Evolutionary conservation across 2,888 invertebrate species (phyloP).

Genomic region (Eulithis testata): DNA sequence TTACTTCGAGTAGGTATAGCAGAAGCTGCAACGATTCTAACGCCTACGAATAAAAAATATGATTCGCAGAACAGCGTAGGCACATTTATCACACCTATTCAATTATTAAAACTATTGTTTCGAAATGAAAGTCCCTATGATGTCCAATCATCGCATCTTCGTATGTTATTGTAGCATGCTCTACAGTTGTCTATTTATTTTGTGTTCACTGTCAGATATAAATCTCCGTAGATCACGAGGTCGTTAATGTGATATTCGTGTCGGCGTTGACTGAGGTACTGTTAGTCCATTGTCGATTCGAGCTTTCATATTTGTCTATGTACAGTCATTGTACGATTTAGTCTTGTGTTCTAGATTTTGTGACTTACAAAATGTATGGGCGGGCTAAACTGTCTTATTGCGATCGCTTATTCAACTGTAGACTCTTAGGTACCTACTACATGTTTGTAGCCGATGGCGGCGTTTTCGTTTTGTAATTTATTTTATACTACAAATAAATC

Average conservation of each 20-base stretch:
- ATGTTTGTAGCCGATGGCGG: background rate
- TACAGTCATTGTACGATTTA: conserved; percentile 66
- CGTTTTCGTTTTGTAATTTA: background rate
- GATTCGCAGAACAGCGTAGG: too few relatives aligned
- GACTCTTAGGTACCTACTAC: background rate
- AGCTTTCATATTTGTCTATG: conserved; percentile 79
- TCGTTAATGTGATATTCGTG: conserved; percentile 83
- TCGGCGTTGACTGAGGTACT: conserved; percentile 76
- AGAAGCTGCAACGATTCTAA: background rate
- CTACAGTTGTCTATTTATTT: conserved; percentile 43
- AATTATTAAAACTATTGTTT: conserved; percentile 7
- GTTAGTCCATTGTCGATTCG: conserved; percentile 81
- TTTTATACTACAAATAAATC: background rate
- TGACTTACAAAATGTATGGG: conserved; percentile 24
- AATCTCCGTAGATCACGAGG: conserved; percentile 81
- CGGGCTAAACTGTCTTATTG: conserved; percentile 18
- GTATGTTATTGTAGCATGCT: conserved; percentile 22
- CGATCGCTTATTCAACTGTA: background rate
- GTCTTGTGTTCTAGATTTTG: conserved; percentile 54
- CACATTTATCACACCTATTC: background rate
- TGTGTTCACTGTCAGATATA: conserved; percentile 73
- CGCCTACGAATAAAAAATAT: background rate
- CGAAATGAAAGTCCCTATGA: conserved; percentile 9
- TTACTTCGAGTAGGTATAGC: background rate
- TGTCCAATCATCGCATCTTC: conserved; percentile 17